Evolutionary conservation across 2,797 vertebrate species (phyloP).

Genomic region (Propithecus deckenii): DNA sequence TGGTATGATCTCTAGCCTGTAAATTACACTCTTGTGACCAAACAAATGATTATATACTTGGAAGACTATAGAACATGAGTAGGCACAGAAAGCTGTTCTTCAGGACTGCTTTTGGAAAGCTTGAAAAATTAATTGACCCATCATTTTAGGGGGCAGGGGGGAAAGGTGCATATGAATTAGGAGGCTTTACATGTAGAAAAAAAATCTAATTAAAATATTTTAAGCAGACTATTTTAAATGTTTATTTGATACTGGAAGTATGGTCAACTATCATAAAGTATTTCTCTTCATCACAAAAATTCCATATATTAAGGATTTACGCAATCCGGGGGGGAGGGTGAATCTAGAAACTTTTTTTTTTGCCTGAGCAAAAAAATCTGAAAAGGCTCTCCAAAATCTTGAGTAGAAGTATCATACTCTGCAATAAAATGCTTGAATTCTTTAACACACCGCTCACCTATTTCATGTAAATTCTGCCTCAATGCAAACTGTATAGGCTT

Average conservation of each 20-base stretch:
- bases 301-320: conserved; percentile 72
- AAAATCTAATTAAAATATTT: conserved; percentile 57
- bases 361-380: conserved; percentile 77
- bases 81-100: conserved; percentile 1
- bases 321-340: conserved; percentile 12
- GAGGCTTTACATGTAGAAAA: neutral
- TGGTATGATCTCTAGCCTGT: conserved; percentile 45
- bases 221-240: conserved; percentile 46
- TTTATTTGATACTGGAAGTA: conserved; percentile 65
- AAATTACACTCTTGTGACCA: neutral
- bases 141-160: neutral
- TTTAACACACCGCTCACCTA: conserved; percentile 92
- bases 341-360: conserved; percentile 54
- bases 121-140: conserved; percentile 21
- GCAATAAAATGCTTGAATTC: conserved; percentile 92
- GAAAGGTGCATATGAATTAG: neutral
- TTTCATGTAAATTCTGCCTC: conserved; percentile 92
- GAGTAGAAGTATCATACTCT: conserved; percentile 89
- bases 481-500: conserved; percentile 90
- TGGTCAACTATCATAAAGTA: conserved; percentile 58
- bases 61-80: neutral
- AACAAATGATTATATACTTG: neutral
- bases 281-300: conserved; percentile 68
- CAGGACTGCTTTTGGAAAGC: neutral
- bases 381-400: conserved; percentile 84